A percentile compares a stretch with the other conserved stretches of the same genome.
Evolutionary conservation across 2,113 vertebrate species (phyloP).

Genomic region (Noturus placidus): DNA sequence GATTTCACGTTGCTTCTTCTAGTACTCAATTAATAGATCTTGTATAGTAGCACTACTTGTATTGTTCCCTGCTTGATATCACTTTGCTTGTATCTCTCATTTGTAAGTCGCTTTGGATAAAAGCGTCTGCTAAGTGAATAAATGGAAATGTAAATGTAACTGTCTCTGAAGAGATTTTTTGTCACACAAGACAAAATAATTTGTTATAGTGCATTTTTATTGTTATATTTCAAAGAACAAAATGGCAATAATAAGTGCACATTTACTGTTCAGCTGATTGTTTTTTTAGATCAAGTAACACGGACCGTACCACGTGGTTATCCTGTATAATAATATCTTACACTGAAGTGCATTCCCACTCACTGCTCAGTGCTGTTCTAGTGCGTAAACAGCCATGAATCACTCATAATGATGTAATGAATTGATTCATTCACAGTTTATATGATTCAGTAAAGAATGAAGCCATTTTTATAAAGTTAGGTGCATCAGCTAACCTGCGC

Average conservation of each 20-base stretch:
- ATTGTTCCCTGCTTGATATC: no score
- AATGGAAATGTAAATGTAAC: no score
- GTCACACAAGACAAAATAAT: not conserved
- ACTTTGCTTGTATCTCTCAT: no score
- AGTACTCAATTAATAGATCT: no score
- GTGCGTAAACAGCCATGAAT: not conserved
- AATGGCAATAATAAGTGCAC: not conserved
- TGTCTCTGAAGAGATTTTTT: not conserved
- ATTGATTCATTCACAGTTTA: constrained; percentile 9
- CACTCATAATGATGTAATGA: not conserved
- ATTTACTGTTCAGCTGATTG: not conserved
- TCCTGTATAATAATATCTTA: not conserved
- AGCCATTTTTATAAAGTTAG: not conserved
- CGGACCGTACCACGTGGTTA: not conserved
- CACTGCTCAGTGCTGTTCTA: not conserved
- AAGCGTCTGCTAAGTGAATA: no score
- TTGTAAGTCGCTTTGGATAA: no score
- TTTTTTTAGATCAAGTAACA: not conserved
- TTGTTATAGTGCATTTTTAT: not conserved
- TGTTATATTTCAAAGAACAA: not conserved
- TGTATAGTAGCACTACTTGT: no score
- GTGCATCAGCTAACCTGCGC: not conserved
- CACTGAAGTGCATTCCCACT: not conserved
- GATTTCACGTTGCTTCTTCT: no score
- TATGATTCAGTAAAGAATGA: constrained; percentile 9